phyloP scores from a whole-genome alignment of 2,888 invertebrate species.

The Salticus scenicus region DNA sequence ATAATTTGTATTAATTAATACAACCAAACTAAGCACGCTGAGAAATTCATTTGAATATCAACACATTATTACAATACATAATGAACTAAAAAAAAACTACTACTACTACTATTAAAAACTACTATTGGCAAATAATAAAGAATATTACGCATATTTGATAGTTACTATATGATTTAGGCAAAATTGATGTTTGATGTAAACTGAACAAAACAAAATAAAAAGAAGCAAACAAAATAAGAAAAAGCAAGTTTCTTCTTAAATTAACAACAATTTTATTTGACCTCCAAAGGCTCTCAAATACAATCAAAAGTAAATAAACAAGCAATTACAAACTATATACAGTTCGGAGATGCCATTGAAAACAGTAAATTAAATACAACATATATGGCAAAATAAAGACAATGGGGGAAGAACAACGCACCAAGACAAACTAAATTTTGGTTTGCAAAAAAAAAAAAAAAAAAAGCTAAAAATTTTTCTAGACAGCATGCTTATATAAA shows the following conservation, averaged over 20 bases:
- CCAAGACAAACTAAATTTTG: neutral
- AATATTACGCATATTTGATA: no score
- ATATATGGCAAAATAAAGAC: neutral
- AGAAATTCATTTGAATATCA: no score
- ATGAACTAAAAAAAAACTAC: no score
- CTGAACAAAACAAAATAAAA: conserved; percentile 4
- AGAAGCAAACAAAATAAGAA: conserved; percentile 24
- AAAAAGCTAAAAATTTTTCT: neutral
- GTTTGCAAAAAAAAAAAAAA: neutral
- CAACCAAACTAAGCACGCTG: no score
- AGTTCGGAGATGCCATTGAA: conserved; percentile 10
- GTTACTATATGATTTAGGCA: no score
- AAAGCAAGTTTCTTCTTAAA: neutral
- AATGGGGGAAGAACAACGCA: neutral
- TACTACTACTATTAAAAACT: no score
- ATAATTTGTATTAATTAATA: no score
- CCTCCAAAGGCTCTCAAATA: conserved; percentile 26
- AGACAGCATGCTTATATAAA: conserved; percentile 4
- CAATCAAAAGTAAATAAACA: conserved; percentile 50
- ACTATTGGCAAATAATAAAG: no score
- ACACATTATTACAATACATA: no score
- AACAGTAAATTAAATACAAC: neutral
- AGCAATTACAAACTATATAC: conserved; percentile 44
- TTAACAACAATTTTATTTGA: conserved; percentile 44
- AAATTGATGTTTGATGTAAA: no score